Base-by-base conservation (phyloP, 2,888 invertebrate genomes). In the Lasius fuliginosus region DNA sequence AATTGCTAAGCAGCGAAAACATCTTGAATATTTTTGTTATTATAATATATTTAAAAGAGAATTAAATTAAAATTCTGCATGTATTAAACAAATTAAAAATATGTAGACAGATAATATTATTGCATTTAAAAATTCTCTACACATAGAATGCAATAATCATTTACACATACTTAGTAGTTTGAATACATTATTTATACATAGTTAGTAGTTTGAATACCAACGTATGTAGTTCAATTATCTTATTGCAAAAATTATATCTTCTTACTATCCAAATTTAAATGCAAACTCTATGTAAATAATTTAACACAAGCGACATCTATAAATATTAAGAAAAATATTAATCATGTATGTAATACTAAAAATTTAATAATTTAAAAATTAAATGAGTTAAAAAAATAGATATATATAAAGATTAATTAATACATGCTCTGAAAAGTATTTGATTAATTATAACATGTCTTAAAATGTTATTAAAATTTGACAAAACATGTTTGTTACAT, bases 251-350 rank as follows among this genome's bases (percentile, higher is more conserved):
- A 58, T 56, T 23, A 56, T 58, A 58, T 40, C 18, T 23, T 69
- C n/a, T 42, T 33, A 40, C 18, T 33, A 77, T 77, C 53, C 15
- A 71, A 69, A 79, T 69, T 79, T 69, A 42, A 79, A 40, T 23
- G 58, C n/a, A 58, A 58, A 56, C 67, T 77, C 40, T 62, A 77
- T 30, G 23, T 69, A 53, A 69, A 68, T 68, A 49, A 30, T 58
- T 33, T 69, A 69, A 36, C 36, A 36, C 36, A 36, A 79, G 15
- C n/a, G n/a, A 56, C 11, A 58, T 79, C 27, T 71, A 58, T 49
- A 79, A 46, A 6, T 58, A 71, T 12, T 42, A 15, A 77, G 5
- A 33, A 23, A 69, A 69, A 69, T 30, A 12, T 69, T 65, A 53
- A 3, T 53, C 33, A 69, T 69, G 4, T 6, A 18, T 15, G 15